phyloP scores from a whole-genome alignment of 1,140 invertebrate species.

The Antheraea mylitta region DNA sequence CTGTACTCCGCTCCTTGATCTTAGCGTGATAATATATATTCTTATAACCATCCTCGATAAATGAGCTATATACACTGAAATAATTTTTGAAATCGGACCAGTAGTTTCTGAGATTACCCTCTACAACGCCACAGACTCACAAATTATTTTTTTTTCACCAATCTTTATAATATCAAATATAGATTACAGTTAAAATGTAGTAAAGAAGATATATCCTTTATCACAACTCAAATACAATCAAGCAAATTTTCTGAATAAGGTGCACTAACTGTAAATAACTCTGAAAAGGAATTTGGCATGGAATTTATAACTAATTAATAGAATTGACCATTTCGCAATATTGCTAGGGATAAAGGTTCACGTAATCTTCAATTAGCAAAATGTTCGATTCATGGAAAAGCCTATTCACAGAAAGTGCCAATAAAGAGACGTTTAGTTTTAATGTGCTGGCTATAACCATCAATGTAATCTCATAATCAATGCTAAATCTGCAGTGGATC shows the following conservation, averaged over 20 bases:
- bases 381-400: background rate
- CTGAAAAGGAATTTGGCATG: background rate
- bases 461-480: background rate
- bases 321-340: background rate
- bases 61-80: too few relatives aligned
- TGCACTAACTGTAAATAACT: background rate
- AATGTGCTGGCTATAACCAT: background rate
- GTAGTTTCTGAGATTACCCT: too few relatives aligned
- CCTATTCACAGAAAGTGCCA: background rate
- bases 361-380: slow-evolving; percentile 1
- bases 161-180: too few relatives aligned
- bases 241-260: background rate
- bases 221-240: background rate
- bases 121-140: too few relatives aligned
- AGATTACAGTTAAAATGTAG: background rate
- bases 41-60: too few relatives aligned
- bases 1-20: too few relatives aligned
- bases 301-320: background rate
- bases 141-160: too few relatives aligned
- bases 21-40: too few relatives aligned
- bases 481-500: background rate
- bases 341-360: background rate
- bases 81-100: too few relatives aligned
- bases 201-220: too few relatives aligned
- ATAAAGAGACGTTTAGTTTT: background rate